phyloP scores from a whole-genome alignment of 2,113 vertebrate genomes.

The Hydrochoerus hydrochaeris region DNA sequence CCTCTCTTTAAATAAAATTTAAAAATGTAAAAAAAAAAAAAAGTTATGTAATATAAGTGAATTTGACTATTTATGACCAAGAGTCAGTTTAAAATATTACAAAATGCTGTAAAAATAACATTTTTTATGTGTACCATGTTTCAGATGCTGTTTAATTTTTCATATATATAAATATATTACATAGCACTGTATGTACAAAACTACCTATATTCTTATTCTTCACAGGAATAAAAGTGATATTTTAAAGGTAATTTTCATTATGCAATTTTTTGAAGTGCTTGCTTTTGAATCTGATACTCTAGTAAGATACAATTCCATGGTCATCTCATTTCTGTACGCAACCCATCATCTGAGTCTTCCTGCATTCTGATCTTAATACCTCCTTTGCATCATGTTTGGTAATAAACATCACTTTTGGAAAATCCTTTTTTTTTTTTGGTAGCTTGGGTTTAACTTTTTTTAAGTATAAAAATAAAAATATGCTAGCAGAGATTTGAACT shows the following conservation, averaged over 20 bases:
- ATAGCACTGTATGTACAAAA: neutral
- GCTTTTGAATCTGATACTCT: neutral
- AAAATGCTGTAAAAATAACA: conserved; percentile 19
- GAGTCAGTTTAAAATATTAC: conserved; percentile 51
- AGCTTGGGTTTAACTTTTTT: neutral
- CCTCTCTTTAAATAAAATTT: too few relatives aligned
- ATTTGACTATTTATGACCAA: neutral
- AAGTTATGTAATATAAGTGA: conserved; percentile 34
- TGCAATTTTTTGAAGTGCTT: conserved; percentile 8
- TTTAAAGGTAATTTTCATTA: conserved; percentile 2
- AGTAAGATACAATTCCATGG: neutral
- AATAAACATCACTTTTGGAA: neutral
- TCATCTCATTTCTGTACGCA: neutral
- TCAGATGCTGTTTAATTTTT: neutral
- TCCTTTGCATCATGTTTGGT: neutral
- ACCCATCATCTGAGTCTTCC: neutral
- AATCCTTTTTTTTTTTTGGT: neutral
- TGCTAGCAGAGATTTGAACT: neutral
- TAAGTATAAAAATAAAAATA: neutral
- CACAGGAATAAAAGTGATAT: neutral
- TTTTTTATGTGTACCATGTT: neutral
- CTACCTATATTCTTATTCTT: neutral
- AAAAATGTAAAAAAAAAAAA: too few relatives aligned
- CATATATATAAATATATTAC: neutral
- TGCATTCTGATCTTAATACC: neutral